A percentile compares a stretch with the other conserved stretches of the same genome.
These are phyloP conservation scores for Lepus oiostolus DNA, from an alignment of 2,797 vertebrate species.

Conservation along the genomic window DNA sequence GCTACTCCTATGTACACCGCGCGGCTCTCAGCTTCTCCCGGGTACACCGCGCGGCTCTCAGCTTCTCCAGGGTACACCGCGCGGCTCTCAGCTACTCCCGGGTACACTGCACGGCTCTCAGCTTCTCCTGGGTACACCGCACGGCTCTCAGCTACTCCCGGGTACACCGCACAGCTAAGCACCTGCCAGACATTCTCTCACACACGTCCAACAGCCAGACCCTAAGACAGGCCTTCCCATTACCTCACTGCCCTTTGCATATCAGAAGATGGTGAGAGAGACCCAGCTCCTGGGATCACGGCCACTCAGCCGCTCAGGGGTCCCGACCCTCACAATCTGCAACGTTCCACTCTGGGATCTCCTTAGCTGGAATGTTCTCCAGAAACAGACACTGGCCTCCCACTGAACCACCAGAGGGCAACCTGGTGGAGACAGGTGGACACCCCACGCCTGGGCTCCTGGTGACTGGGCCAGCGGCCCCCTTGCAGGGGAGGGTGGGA, in stretches of 20 bases:
- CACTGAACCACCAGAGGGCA: background rate
- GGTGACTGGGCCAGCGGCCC: background rate
- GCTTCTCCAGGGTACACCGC: too few relatives aligned
- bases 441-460: background rate
- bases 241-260: accelerated
- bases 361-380: background rate
- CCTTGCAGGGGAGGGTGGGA: too few relatives aligned
- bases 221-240: accelerated
- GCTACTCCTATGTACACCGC: too few relatives aligned
- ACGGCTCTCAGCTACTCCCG: too few relatives aligned
- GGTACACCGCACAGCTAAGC: accelerated
- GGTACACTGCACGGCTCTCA: too few relatives aligned
- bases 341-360: accelerated
- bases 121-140: too few relatives aligned
- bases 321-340: background rate
- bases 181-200: background rate
- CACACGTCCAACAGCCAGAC: background rate
- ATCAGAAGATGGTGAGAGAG: background rate
- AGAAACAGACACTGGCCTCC: background rate
- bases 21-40: too few relatives aligned
- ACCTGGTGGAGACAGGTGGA: background rate
- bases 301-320: background rate
- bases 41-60: too few relatives aligned
- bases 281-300: accelerated
- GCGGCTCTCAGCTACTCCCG: too few relatives aligned